phyloP scores from a whole-genome alignment of 2,113 vertebrate genomes.

The Dipodomys stephensi region DNA sequence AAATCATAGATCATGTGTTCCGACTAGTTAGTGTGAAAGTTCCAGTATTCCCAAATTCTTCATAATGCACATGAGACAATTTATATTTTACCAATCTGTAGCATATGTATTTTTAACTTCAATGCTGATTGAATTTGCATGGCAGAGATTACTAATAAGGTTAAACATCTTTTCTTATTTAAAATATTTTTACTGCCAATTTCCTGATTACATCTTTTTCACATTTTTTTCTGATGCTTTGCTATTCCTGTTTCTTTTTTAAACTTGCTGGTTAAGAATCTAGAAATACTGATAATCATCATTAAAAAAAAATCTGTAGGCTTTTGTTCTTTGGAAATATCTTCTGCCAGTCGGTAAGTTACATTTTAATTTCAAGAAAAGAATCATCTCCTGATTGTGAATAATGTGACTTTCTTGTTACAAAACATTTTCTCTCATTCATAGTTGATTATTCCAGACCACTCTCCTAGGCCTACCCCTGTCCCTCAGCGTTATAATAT shows the following conservation, averaged over 20 bases:
- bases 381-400: slow-evolving; percentile 25
- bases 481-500: not conserved
- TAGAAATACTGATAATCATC: slow-evolving; percentile 18
- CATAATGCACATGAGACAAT: not conserved
- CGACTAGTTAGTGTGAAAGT: not conserved
- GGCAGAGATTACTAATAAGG: slow-evolving; percentile 45
- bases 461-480: not conserved
- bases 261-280: not conserved
- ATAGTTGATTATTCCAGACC: not conserved
- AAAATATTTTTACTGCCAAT: slow-evolving; percentile 39
- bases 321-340: not conserved
- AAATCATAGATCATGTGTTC: not conserved
- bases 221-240: slow-evolving; percentile 10
- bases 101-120: slow-evolving; percentile 41
- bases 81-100: slow-evolving; percentile 48
- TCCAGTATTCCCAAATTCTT: slow-evolving; percentile 18
- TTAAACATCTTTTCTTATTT: slow-evolving; percentile 45
- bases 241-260: slow-evolving; percentile 30
- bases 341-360: not conserved
- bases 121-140: slow-evolving; percentile 61
- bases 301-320: not conserved
- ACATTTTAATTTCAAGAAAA: slow-evolving; percentile 17
- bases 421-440: not conserved
- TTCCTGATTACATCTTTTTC: slow-evolving; percentile 14
- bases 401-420: not conserved